These are phyloP conservation scores for Philaethria dido DNA, from an alignment of 2,888 invertebrate species.

Conservation along the genomic window DNA sequence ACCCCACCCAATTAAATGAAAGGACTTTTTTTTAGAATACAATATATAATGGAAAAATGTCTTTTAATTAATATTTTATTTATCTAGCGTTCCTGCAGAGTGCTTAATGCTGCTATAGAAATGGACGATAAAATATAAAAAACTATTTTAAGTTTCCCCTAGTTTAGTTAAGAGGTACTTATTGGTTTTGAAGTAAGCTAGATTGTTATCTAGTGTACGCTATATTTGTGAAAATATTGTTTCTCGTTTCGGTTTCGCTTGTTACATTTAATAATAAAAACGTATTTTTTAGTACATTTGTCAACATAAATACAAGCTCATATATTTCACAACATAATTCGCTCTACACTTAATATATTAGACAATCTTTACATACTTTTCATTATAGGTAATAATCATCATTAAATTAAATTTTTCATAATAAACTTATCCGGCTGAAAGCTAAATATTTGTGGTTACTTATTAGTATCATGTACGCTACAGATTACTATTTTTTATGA, in stretches of 20 bases:
- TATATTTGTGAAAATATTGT: not conserved
- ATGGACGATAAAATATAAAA: slow-evolving; percentile 56
- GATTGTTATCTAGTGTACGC: not conserved
- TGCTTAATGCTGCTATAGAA: slow-evolving; percentile 60
- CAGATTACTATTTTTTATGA: not conserved
- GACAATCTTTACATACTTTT: no score
- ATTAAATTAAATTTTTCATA: no score
- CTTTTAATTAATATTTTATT: slow-evolving; percentile 28
- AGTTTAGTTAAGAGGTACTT: slow-evolving; percentile 51
- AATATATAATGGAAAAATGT: no score
- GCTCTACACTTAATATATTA: no score
- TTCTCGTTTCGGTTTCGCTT: not conserved
- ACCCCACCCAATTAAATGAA: no score
- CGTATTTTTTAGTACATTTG: not conserved
- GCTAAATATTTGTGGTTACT: no score
- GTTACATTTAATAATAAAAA: no score
- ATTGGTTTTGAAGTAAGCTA: slow-evolving; percentile 23
- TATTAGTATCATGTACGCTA: not conserved
- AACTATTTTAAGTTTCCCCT: slow-evolving; percentile 38
- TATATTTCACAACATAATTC: not conserved
- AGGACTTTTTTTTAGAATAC: no score
- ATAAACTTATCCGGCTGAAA: no score
- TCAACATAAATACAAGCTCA: not conserved
- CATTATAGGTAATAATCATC: no score
- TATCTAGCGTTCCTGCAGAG: slow-evolving; percentile 67